Conservation (phyloP, 2,888 invertebrate genomes). For the Cosmia pyralina region DNA sequence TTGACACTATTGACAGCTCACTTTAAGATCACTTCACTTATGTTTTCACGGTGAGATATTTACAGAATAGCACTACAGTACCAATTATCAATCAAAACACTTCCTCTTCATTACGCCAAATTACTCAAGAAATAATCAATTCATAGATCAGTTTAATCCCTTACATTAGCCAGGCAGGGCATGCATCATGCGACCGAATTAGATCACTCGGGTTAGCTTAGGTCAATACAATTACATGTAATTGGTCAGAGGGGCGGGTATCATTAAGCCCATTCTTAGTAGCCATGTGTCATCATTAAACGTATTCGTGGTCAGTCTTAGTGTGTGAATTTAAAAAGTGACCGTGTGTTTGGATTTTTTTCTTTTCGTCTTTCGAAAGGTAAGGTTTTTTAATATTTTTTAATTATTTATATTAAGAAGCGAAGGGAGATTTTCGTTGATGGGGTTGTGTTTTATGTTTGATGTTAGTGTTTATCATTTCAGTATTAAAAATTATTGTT, state of each 20-base stretch:
- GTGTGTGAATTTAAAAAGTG: constrained; percentile 59
- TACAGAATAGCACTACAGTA: no score
- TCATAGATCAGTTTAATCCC: constrained; percentile 55
- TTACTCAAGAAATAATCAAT: constrained; percentile 53
- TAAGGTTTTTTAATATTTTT: not conserved
- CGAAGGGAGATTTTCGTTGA: not conserved
- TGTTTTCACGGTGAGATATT: no score
- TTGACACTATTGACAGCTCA: no score
- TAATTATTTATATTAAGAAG: not conserved
- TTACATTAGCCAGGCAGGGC: constrained; percentile 64
- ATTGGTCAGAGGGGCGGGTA: constrained; percentile 81
- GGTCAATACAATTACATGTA: constrained; percentile 89
- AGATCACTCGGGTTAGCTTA: constrained; percentile 86
- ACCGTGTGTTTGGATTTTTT: constrained; percentile 48
- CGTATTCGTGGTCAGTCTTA: constrained; percentile 51
- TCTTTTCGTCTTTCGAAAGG: constrained; percentile 22
- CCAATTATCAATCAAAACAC: not conserved
- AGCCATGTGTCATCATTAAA: constrained; percentile 65
- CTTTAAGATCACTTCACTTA: no score
- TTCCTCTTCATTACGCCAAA: constrained; percentile 18
- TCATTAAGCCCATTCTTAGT: constrained; percentile 79
- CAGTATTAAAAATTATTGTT: not conserved
- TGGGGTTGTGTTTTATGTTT: not conserved
- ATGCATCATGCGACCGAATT: constrained; percentile 84
- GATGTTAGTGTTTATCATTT: not conserved